Evolutionary conservation across 2,888 invertebrate genomes (phyloP), one percentile per base, ranked within the genome.

Genomic region (Furcula furcula): DNA sequence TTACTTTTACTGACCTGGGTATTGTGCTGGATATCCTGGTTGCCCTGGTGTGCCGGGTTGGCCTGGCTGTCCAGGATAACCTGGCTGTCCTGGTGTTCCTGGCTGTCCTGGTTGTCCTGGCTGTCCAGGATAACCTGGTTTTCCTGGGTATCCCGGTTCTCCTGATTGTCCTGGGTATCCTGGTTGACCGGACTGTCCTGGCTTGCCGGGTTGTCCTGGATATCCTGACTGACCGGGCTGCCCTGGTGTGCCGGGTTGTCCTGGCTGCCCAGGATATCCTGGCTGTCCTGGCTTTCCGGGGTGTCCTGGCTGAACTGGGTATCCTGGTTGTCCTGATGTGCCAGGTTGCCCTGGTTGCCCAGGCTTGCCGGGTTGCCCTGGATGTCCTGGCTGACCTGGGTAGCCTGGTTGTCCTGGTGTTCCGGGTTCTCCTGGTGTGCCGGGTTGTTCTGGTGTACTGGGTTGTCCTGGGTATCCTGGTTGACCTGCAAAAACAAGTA

Each of bases 271-370:
- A 3, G 32, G 38, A 0, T 25, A 0, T 0, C 39, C 38, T 2
- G 36, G 34, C 0, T 35, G 10, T 2, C 43, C 39, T 4, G 43
- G 40, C 0, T 26, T 12, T 7, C 34, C 43, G 12, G 39, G 42
- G 1, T 38, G 11, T 11, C 33, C 35, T 12, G 37, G 29, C 2
- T 30, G 20, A n/a, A 34, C 38, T n/a, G 38, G 38, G 6, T 21
- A 2, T n/a, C 42, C 42, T 4, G 32, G 32, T 2, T 34, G 31
- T 12, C 42, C 42, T 14, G 37, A 37, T 5, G 25, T 4, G 0
- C 43, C 38, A 3, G 33, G 29, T 10, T 31, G n/a, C 1, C 36
- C 36, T 2, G 36, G 31, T 5, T 31, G 22, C 16, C 36, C 36
- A 10, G 27, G 34, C n/a, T 39, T 6, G 0, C 39, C 39, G 6